Evolutionary conservation across 2,113 vertebrate species (phyloP).

Genomic region (Cavia porcellus): DNA sequence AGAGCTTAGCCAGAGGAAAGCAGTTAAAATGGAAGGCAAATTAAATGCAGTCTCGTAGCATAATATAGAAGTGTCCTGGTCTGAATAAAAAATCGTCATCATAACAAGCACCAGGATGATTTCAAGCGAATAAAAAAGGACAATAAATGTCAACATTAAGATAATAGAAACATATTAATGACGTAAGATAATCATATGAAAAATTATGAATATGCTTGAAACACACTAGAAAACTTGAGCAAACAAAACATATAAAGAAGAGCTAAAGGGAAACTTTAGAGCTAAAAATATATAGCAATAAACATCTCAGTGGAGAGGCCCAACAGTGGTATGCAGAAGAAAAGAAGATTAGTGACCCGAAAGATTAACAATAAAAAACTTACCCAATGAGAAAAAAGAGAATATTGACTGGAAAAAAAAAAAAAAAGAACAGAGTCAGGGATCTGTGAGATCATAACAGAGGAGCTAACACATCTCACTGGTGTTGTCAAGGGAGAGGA

Average conservation of each 20-base stretch:
- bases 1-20: neutral
- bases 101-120: conserved; percentile 9
- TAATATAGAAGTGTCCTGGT: neutral
- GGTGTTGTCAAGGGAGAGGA: neutral
- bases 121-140: neutral
- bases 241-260: neutral
- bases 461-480: neutral
- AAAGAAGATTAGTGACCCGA: neutral
- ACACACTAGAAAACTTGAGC: neutral
- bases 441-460: neutral
- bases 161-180: neutral
- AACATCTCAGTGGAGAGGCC: neutral
- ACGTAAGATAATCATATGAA: neutral
- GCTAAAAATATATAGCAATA: neutral
- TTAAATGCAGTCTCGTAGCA: neutral
- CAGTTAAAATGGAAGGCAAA: neutral
- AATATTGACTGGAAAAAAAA: neutral
- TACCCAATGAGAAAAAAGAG: neutral
- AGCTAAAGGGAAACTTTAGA: neutral
- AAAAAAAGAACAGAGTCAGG: neutral
- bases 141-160: neutral
- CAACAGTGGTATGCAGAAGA: neutral
- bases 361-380: neutral
- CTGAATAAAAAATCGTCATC: neutral
- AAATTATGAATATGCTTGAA: neutral